phyloP scores from a whole-genome alignment of 2,113 vertebrate genomes.

The Pygoscelis adeliae region DNA sequence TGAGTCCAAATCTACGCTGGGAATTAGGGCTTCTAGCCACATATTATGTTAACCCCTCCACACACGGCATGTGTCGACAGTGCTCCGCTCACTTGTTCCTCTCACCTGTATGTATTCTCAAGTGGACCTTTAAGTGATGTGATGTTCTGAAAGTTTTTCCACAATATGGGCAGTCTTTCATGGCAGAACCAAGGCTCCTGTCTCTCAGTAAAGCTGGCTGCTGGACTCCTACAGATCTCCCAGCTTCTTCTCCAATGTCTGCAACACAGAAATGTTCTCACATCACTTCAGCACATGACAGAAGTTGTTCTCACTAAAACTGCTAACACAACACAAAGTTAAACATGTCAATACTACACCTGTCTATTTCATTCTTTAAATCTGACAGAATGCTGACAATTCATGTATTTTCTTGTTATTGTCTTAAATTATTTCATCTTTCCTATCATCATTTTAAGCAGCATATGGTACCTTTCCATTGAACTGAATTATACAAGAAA shows the following conservation, averaged over 20 bases:
- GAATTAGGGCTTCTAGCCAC: not conserved
- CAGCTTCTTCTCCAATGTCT: slow-evolving; percentile 96
- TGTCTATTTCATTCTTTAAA: slow-evolving; percentile 83
- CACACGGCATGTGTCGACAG: not conserved
- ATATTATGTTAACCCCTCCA: not conserved
- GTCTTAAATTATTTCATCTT: slow-evolving; percentile 89
- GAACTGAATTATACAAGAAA: slow-evolving; percentile 91
- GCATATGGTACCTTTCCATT: slow-evolving; percentile 92
- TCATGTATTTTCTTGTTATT: slow-evolving; percentile 90
- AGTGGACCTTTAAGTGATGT: slow-evolving; percentile 98
- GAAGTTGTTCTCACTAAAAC: slow-evolving; percentile 82
- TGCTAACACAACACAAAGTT: slow-evolving; percentile 89
- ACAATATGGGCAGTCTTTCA: slow-evolving; percentile 98
- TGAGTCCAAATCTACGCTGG: not conserved
- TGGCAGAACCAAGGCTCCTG: slow-evolving; percentile 89
- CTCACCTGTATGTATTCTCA: slow-evolving; percentile 99
- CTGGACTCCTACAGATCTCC: slow-evolving; percentile 85
- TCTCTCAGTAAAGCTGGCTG: slow-evolving; percentile 89
- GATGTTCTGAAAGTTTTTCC: slow-evolving; percentile 98
- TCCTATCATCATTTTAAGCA: slow-evolving; percentile 87
- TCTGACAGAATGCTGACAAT: slow-evolving; percentile 97
- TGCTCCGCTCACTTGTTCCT: not conserved
- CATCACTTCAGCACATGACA: slow-evolving; percentile 88
- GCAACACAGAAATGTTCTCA: slow-evolving; percentile 85
- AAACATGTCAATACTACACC: slow-evolving; percentile 87